Percentiles rank a stretch among this genome's conserved stretches.
Conservation (phyloP, 2,888 invertebrate species). For the Phyllotreta striolata region DNA sequence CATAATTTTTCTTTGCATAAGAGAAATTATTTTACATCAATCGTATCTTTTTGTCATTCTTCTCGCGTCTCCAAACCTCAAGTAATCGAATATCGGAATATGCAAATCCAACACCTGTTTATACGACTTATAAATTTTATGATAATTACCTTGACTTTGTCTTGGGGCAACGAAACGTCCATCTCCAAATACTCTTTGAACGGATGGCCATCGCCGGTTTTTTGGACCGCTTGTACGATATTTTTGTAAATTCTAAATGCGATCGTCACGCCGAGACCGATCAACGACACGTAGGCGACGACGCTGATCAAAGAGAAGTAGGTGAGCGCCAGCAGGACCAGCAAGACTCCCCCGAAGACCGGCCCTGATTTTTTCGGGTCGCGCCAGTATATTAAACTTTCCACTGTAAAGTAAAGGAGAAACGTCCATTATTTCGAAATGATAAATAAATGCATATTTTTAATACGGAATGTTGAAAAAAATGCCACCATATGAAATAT, state of each 20-base stretch:
- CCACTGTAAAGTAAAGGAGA: constrained; percentile 73
- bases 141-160: constrained; percentile 72
- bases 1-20: too few relatives aligned
- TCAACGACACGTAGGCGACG: constrained; percentile 89
- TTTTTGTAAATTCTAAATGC: constrained; percentile 97
- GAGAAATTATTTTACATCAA: too few relatives aligned
- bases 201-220: constrained; percentile 95
- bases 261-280: constrained; percentile 85
- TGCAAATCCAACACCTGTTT: too few relatives aligned
- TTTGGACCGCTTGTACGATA: constrained; percentile 93
- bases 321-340: constrained; percentile 90
- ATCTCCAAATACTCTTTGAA: constrained; percentile 92
- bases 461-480: background rate
- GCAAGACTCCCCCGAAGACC: constrained; percentile 89
- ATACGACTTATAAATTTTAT: too few relatives aligned
- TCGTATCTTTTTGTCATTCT: too few relatives aligned
- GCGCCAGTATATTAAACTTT: constrained; percentile 97
- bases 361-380: constrained; percentile 93
- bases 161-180: constrained; percentile 88
- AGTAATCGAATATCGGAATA: too few relatives aligned
- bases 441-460: background rate
- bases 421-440: background rate
- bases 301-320: constrained; percentile 96
- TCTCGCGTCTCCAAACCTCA: too few relatives aligned
- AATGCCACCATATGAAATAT: constrained; percentile 4